These are phyloP conservation scores for Sebastes umbrosus DNA, from an alignment of 2,797 vertebrate species.

Conservation along the genomic window DNA sequence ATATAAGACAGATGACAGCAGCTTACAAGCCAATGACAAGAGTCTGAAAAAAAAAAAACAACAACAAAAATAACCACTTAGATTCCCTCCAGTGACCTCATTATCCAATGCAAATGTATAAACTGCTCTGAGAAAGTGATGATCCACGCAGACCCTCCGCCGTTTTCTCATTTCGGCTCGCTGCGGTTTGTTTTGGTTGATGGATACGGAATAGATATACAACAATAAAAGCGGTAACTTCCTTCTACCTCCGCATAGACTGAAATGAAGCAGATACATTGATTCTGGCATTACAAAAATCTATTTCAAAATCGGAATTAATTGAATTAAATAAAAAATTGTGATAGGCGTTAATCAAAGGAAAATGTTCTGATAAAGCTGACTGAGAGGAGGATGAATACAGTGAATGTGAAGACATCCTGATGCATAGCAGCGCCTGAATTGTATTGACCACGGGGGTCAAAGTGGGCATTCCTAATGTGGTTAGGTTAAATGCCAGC, in stretches of 20 bases:
- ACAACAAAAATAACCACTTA: not conserved
- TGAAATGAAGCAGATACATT: too few species aligned
- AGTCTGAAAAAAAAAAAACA: not conserved
- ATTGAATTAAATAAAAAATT: too few species aligned
- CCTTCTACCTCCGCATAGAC: not conserved
- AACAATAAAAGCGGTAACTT: too few species aligned
- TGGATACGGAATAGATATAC: too few species aligned
- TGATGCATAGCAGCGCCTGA: conserved; percentile 17
- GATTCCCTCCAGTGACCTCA: conserved; percentile 51
- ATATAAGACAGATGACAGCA: not conserved
- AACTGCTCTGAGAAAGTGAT: conserved; percentile 5
- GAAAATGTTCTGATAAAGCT: not conserved
- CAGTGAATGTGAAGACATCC: conserved; percentile 7
- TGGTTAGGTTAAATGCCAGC: conserved; percentile 47
- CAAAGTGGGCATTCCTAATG: conserved; percentile 29
- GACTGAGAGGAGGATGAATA: not conserved
- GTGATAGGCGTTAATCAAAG: too few species aligned
- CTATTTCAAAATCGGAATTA: too few species aligned
- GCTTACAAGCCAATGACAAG: not conserved
- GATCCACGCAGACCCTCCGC: not conserved
- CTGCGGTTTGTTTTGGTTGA: too few species aligned
- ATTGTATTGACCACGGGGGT: conserved; percentile 44
- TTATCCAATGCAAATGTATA: conserved; percentile 8
- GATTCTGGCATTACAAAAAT: too few species aligned
- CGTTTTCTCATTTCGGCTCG: too few species aligned